Evolutionary conservation across 2,797 vertebrate species (phyloP).

Genomic region (Ispidina lecontei): DNA sequence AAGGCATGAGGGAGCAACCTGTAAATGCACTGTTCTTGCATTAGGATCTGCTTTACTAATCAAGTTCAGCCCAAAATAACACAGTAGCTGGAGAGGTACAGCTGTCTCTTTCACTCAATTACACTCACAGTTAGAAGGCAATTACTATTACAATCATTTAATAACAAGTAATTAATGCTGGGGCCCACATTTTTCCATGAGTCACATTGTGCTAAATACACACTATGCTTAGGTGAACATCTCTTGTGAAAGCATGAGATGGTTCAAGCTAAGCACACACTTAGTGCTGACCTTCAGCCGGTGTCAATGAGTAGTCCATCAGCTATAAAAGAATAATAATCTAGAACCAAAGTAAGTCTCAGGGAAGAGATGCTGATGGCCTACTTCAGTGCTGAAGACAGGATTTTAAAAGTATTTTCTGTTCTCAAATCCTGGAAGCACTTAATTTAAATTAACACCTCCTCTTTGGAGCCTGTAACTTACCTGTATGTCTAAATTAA

Average conservation of each 20-base stretch:
- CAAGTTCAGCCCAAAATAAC: background rate
- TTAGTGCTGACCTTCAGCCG: background rate
- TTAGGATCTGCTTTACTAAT: conserved; percentile 33
- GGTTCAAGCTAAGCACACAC: background rate
- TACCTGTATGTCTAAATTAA: background rate
- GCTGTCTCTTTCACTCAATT: background rate
- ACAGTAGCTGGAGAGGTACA: background rate
- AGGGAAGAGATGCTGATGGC: background rate
- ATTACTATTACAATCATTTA: conserved; percentile 7
- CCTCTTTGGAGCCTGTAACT: background rate
- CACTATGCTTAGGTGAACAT: background rate
- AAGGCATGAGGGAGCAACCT: background rate
- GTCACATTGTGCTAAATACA: background rate
- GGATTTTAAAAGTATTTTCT: background rate
- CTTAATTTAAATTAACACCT: background rate
- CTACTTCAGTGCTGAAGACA: background rate
- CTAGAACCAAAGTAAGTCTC: background rate
- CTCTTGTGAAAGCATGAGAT: background rate
- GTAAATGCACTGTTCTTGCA: conserved; percentile 8
- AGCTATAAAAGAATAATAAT: background rate
- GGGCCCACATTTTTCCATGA: background rate
- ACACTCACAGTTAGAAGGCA: background rate
- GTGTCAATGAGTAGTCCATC: background rate
- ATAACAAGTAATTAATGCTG: background rate
- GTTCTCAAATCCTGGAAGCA: background rate